phyloP scores from a whole-genome alignment of 1,140 invertebrate species.

The Bombyx mandarina region DNA sequence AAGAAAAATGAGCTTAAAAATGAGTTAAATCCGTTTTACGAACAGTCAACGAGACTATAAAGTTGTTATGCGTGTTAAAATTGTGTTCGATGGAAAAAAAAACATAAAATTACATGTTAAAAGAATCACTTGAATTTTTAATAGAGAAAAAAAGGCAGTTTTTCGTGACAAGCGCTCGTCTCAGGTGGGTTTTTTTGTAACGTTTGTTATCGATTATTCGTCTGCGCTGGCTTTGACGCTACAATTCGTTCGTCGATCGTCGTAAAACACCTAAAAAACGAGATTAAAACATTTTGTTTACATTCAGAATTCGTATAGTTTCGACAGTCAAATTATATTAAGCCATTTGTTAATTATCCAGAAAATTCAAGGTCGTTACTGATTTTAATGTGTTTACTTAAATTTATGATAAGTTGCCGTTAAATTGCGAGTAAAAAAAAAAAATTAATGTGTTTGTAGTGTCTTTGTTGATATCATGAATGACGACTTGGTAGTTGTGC shows the following conservation, averaged over 20 bases:
- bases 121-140: slow-evolving; percentile 2
- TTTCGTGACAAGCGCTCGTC: slow-evolving; percentile 4
- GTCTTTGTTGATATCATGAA: too few species aligned
- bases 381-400: too few species aligned
- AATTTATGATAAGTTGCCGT: too few species aligned
- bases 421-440: too few species aligned
- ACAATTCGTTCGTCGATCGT: neutral
- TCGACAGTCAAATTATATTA: too few species aligned
- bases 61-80: neutral
- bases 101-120: slow-evolving; percentile 2
- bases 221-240: neutral
- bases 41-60: neutral
- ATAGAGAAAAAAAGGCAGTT: slow-evolving; percentile 6
- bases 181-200: slow-evolving; percentile 8
- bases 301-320: neutral
- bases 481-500: too few species aligned
- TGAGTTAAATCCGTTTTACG: neutral
- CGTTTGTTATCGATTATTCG: slow-evolving; percentile 5
- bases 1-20: slow-evolving; percentile 1
- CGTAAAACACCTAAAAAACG: neutral
- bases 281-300: neutral
- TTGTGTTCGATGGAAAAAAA: neutral
- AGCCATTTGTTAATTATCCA: too few species aligned
- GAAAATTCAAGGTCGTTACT: too few species aligned
- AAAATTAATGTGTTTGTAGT: too few species aligned